Conservation (phyloP, 2,113 vertebrate genomes). For the Gopherus flavomarginatus region DNA sequence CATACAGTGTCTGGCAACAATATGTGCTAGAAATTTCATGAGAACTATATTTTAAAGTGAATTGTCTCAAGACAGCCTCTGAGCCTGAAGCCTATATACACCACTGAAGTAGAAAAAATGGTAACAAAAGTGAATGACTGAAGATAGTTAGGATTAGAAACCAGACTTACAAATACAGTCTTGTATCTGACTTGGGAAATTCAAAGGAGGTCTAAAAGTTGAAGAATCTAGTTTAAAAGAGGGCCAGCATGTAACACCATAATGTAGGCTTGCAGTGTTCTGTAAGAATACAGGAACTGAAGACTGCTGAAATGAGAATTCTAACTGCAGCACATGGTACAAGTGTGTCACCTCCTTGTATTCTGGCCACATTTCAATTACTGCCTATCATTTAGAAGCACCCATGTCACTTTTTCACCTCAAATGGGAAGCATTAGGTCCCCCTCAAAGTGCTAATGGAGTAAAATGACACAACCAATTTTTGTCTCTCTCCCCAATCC, state of each 20-base stretch:
- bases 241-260: neutral
- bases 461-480: slow-evolving; percentile 68
- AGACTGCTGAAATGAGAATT: slow-evolving; percentile 35
- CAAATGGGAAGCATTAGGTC: neutral
- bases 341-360: slow-evolving; percentile 1
- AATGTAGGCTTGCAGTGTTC: slow-evolving; percentile 50
- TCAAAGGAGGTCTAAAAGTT: neutral
- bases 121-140: neutral
- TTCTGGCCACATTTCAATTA: slow-evolving; percentile 34
- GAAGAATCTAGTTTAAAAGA: neutral
- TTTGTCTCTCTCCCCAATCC: slow-evolving; percentile 1
- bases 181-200: neutral
- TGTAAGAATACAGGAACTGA: slow-evolving; percentile 36
- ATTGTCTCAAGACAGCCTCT: neutral
- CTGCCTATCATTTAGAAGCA: slow-evolving; percentile 55
- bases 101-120: neutral
- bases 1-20: neutral
- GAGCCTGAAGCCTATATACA: neutral
- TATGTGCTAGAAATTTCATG: neutral
- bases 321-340: slow-evolving; percentile 42
- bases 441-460: slow-evolving; percentile 67
- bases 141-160: neutral
- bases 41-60: neutral
- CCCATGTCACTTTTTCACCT: slow-evolving; percentile 50
- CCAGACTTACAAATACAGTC: neutral